Conservation (phyloP, 2,113 vertebrate genomes). For the Pituophis catenifer region DNA sequence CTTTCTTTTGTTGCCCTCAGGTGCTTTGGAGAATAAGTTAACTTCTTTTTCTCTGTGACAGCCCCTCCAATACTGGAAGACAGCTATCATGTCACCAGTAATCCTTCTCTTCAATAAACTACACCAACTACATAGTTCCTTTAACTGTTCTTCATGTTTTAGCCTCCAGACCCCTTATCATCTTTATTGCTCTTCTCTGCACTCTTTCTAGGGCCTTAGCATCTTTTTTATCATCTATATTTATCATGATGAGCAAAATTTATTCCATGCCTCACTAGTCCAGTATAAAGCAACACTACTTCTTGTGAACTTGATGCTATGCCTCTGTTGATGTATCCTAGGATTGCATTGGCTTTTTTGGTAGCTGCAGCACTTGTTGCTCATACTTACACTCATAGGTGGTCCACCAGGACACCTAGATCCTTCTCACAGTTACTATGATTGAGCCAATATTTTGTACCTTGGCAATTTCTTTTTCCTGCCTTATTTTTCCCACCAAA, state of each 20-base stretch:
- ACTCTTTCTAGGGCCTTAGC: background rate
- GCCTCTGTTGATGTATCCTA: background rate
- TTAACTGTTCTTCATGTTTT: background rate
- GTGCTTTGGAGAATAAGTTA: background rate
- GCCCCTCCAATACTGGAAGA: background rate
- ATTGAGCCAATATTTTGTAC: too few relatives aligned
- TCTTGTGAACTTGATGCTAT: background rate
- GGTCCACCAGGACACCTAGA: too few relatives aligned
- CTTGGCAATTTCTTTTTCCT: too few relatives aligned
- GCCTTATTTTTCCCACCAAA: too few relatives aligned
- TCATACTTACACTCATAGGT: too few relatives aligned
- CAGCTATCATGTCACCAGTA: background rate
- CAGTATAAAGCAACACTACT: background rate
- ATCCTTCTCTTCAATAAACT: too few relatives aligned
- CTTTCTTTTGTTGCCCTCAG: background rate
- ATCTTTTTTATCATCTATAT: background rate
- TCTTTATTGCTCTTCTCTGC: background rate
- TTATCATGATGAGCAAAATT: background rate
- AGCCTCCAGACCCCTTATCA: background rate
- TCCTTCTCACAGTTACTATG: too few relatives aligned
- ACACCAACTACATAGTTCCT: background rate
- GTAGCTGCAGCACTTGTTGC: background rate
- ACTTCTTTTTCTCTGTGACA: background rate
- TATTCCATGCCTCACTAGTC: background rate
- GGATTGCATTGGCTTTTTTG: background rate